Conservation (phyloP, 2,888 invertebrate genomes). For the Didymodactylos carnosus region DNA sequence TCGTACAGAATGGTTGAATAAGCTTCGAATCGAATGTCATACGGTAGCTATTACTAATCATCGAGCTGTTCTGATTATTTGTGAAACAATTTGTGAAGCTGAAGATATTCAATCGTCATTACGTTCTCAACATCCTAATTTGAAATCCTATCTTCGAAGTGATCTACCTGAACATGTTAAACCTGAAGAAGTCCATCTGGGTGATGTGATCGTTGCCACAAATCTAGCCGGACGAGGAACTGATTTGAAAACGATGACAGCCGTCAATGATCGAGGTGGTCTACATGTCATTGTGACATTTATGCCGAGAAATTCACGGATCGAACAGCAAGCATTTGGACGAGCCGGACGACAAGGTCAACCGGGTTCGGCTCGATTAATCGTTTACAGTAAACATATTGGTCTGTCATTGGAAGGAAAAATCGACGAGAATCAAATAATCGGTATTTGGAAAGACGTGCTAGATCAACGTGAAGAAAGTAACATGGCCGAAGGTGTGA, state of each 20-base stretch:
- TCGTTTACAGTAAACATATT: background rate
- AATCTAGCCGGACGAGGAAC: conserved; percentile 10
- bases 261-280: conserved; percentile 13
- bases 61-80: background rate
- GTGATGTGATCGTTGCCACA: background rate
- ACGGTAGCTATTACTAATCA: background rate
- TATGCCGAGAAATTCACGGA: conserved; percentile 15
- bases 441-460: background rate
- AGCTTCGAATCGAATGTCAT: background rate
- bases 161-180: background rate
- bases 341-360: conserved; percentile 16
- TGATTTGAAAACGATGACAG: background rate
- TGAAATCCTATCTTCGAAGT: background rate
- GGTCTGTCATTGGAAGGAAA: background rate
- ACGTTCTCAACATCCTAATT: background rate
- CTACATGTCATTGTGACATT: conserved; percentile 16
- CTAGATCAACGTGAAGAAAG: background rate
- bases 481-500: background rate
- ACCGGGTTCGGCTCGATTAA: conserved; percentile 12
- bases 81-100: background rate
- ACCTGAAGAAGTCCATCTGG: background rate
- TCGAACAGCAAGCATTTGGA: conserved; percentile 17
- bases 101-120: background rate
- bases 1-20: background rate
- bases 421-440: background rate